A percentile compares a stretch with the other conserved stretches of the same genome.
These are phyloP conservation scores for Sebastes ruberrimus DNA, from an alignment of 2,797 vertebrate species.

Conservation along the genomic window DNA sequence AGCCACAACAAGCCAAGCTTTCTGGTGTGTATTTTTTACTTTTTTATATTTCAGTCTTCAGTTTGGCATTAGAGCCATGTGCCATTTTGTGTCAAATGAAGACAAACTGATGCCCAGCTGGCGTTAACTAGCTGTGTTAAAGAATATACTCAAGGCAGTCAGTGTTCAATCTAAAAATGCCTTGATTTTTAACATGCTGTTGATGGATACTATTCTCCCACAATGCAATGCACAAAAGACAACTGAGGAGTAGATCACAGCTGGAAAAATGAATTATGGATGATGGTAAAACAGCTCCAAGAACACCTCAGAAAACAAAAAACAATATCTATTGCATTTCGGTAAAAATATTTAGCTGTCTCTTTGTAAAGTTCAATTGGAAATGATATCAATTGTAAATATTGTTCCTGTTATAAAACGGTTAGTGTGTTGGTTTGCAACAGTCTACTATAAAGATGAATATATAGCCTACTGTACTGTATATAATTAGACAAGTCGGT, in stretches of 20 bases:
- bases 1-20: background rate
- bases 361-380: background rate
- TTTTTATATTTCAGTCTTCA: too few species aligned
- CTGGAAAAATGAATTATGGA: background rate
- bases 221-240: background rate
- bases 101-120: background rate
- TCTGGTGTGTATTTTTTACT: background rate
- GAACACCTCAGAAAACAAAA: background rate
- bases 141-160: too few species aligned
- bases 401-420: background rate
- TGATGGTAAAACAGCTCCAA: too few species aligned
- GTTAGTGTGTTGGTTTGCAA: background rate
- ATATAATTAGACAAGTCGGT: background rate
- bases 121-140: background rate
- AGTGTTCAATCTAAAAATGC: too few species aligned
- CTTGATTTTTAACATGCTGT: background rate
- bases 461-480: background rate
- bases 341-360: background rate
- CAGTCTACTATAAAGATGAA: background rate
- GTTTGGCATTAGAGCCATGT: background rate
- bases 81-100: background rate
- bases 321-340: background rate
- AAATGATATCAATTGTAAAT: background rate
- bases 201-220: background rate
- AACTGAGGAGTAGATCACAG: background rate